Evolutionary conservation across 2,113 vertebrate species (phyloP), one percentile per base, ranked within the genome.

Genomic region (Nanorana parkeri): DNA sequence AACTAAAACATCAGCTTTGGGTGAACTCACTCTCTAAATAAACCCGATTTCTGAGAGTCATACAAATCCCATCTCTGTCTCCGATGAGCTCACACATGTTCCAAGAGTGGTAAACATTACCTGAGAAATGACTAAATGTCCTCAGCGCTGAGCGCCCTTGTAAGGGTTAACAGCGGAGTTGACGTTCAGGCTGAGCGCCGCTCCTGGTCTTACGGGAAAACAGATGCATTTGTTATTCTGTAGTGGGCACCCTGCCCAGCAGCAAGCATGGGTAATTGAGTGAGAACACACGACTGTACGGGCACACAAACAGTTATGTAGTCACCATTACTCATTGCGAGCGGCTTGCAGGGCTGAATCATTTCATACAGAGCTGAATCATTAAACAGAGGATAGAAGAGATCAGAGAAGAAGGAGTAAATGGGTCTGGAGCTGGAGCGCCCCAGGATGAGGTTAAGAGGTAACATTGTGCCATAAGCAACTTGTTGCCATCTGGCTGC

Each of bases 201-300:
- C 65, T 80, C 55, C 78, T 63, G 78, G 68, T 72, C 68, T 81
- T 81, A 81, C 32, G 56, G 78, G 60, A 73, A 73, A 74, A 51
- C 79, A 74, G 79, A 81, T 65, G 69, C 60, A 54, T 72, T 74
- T 72, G 60, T 74, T 68, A 79, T 36, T 74, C 23, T 54, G 78
- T 58, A 65, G 79, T 66, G 58, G 79, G 79, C 69, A 65, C 17
- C 4, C 26, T 56, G 68, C 79, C 79, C 79, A 23, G 79, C 79
- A 65, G 60, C 13, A 26, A 55, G 69, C 60, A 66, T 32, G 47
- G 68, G 79, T 81, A 72, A 72, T 32, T 81, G 36, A 52, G 60
- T 54, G 66, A 54, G 32, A 52, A 61, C 55, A 63, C 32, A 64
- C 3, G 75, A 32, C 32, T 72, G 51, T 36, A 52, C 51, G 68